Evolutionary conservation across 2,797 vertebrate species (phyloP).

Genomic region (Paguma larvata): DNA sequence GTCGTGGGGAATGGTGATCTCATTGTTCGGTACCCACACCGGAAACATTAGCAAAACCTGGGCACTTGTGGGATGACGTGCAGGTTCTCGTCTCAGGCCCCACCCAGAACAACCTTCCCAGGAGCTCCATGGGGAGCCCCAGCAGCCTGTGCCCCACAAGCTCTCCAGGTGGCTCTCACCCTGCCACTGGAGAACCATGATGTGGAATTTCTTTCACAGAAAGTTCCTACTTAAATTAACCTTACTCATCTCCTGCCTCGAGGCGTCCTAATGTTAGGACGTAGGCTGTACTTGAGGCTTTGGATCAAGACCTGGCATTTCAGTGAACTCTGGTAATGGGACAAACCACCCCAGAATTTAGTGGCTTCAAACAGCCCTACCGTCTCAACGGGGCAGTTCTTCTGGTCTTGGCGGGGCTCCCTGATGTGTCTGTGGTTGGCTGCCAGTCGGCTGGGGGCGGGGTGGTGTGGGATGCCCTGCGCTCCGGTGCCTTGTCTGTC

Average conservation of each 20-base stretch:
- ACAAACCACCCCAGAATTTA: neutral
- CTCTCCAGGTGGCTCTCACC: neutral
- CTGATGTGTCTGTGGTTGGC: neutral
- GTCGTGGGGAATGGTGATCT: neutral
- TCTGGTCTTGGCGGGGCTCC: neutral
- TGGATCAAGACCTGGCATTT: neutral
- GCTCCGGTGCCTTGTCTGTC: neutral
- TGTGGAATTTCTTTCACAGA: rapidly evolving
- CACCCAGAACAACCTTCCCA: neutral
- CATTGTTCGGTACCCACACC: neutral
- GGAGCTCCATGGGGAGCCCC: neutral
- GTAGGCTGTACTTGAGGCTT: neutral
- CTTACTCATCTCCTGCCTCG: neutral
- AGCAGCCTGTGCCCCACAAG: neutral
- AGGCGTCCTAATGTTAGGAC: neutral
- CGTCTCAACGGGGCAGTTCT: neutral
- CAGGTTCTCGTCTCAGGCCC: neutral
- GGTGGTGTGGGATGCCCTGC: neutral
- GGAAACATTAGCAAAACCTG: neutral
- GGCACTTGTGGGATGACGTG: neutral
- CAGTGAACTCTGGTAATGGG: neutral
- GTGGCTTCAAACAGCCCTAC: neutral
- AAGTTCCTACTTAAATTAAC: neutral
- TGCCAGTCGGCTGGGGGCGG: rapidly evolving
- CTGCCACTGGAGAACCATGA: rapidly evolving